Percentiles rank a stretch among this genome's conserved stretches.
These are phyloP conservation scores for Romanogobio albipinnatus DNA, from an alignment of 2,113 vertebrate species.

Conservation along the genomic window DNA sequence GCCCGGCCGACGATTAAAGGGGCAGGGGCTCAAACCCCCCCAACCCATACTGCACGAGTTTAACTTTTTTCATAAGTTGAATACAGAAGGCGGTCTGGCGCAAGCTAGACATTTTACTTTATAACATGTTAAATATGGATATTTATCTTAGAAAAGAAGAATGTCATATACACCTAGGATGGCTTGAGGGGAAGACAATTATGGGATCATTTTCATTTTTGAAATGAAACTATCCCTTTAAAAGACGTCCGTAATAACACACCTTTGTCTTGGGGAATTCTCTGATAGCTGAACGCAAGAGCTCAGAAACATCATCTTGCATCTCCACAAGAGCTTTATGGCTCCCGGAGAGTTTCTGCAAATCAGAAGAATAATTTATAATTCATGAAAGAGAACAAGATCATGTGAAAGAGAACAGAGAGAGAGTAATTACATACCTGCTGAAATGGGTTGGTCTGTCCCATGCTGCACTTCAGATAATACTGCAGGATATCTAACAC, in stretches of 20 bases:
- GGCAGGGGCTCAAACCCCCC: no score
- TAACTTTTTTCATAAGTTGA: no score
- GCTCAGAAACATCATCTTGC: slow-evolving; percentile 89
- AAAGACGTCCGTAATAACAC: slow-evolving; percentile 13
- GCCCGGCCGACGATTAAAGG: no score
- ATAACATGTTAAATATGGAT: no score
- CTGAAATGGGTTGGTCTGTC: slow-evolving; percentile 91
- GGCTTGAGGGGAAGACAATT: no score
- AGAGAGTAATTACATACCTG: slow-evolving; percentile 78
- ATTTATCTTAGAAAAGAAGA: no score
- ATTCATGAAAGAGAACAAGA: slow-evolving; percentile 9
- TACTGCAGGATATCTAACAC: slow-evolving; percentile 86
- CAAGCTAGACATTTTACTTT: no score
- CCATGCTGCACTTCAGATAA: slow-evolving; percentile 86
- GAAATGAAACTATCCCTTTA: no score
- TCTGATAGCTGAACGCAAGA: slow-evolving; percentile 81
- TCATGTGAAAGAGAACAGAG: background rate
- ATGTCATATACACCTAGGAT: no score
- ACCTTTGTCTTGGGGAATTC: slow-evolving; percentile 89
- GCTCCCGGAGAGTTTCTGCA: slow-evolving; percentile 93
- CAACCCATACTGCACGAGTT: no score
- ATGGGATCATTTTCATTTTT: no score
- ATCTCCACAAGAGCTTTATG: slow-evolving; percentile 98
- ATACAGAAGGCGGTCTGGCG: no score
- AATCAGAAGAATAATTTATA: slow-evolving; percentile 41